These are phyloP conservation scores for Craseonycteris thonglongyai DNA, from an alignment of 2,113 vertebrate species.

Conservation along the genomic window DNA sequence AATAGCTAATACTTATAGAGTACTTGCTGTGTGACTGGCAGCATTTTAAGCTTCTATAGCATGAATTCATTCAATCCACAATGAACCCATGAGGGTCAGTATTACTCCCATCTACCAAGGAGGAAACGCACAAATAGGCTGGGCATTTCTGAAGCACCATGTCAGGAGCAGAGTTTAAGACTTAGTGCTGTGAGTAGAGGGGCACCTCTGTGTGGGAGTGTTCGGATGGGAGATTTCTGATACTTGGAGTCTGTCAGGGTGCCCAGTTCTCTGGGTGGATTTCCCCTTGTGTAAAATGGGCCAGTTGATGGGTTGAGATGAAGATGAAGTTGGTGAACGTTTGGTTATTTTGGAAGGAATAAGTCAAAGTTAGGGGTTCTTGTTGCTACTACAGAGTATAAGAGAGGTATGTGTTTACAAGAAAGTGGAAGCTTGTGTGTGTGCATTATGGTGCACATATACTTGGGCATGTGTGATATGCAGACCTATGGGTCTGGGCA, in stretches of 20 bases:
- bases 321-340: not conserved
- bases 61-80: slow-evolving; percentile 21
- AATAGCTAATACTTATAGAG: slow-evolving; percentile 29
- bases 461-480: not conserved
- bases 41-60: slow-evolving; percentile 32
- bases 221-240: not conserved
- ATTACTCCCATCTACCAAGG: slow-evolving; percentile 3
- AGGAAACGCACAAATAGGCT: not conserved
- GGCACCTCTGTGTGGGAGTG: not conserved
- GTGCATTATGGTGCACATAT: not conserved
- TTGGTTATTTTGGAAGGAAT: not conserved
- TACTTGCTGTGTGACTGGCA: not conserved
- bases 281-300: not conserved
- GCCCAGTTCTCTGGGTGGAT: not conserved
- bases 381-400: not conserved
- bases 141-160: not conserved
- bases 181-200: not conserved
- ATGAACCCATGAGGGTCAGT: not conserved
- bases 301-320: not conserved
- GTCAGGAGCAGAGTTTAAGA: not conserved
- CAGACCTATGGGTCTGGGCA: not conserved
- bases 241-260: not conserved
- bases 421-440: slow-evolving; percentile 7
- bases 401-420: not conserved
- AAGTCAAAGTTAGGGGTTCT: not conserved